These are phyloP conservation scores for Pectinophora gossypiella DNA, from an alignment of 1,140 invertebrate genomes.

Conservation along the genomic window DNA sequence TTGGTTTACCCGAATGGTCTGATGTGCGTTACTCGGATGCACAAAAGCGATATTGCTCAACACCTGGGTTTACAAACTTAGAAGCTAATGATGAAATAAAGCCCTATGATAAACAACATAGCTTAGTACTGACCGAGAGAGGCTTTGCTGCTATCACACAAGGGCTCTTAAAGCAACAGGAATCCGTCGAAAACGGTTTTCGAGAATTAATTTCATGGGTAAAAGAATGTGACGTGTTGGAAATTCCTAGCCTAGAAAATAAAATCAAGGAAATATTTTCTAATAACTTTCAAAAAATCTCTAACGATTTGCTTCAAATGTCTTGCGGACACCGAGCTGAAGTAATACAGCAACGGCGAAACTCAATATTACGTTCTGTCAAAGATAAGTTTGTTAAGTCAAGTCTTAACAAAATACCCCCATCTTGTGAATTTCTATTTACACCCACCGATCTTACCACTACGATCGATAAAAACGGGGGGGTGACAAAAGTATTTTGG, in stretches of 20 bases:
- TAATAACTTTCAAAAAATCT: slow-evolving; percentile 4
- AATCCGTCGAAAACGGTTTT: neutral
- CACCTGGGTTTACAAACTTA: neutral
- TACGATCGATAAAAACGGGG: slow-evolving; percentile 5
- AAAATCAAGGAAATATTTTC: slow-evolving; percentile 7
- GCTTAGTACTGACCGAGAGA: neutral
- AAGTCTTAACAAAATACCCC: neutral
- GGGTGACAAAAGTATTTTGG: neutral
- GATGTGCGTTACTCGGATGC: slow-evolving; percentile 2
- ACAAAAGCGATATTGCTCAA: slow-evolving; percentile 1
- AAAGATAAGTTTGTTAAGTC: slow-evolving; percentile 10
- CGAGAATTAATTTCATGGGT: neutral
- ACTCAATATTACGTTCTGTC: neutral
- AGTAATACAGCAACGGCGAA: neutral
- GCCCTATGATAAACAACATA: neutral
- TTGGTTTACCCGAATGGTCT: slow-evolving; percentile 1
- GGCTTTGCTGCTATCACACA: slow-evolving; percentile 7
- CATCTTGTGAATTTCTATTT: neutral
- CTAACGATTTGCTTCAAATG: slow-evolving; percentile 4
- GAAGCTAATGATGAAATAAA: slow-evolving; percentile 4
- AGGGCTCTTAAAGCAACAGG: slow-evolving; percentile 2
- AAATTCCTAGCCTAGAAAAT: neutral
- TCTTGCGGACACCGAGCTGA: slow-evolving; percentile 9
- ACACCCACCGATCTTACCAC: neutral
- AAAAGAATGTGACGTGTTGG: neutral